Evolutionary conservation across 2,888 invertebrate species (phyloP).

Genomic region (Harpalus rufipes): DNA sequence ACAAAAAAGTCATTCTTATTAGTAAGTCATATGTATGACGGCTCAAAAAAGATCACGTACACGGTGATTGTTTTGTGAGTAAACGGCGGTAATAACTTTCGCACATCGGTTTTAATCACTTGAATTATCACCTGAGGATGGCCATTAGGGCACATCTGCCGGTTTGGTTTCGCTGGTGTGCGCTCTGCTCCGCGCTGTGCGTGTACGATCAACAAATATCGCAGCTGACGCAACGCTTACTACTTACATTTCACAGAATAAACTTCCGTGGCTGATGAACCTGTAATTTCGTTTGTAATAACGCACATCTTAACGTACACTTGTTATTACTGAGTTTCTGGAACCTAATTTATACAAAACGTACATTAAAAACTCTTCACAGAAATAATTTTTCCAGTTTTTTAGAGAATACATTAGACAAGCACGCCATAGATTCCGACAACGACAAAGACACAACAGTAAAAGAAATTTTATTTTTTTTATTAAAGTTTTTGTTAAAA

Average conservation of each 20-base stretch:
- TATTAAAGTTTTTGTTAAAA: too few relatives aligned
- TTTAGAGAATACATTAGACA: conserved; percentile 62
- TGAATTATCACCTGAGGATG: conserved; percentile 27
- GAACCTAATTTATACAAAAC: conserved; percentile 67
- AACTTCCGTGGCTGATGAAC: conserved; percentile 66
- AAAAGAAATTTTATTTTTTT: too few relatives aligned
- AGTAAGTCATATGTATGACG: too few relatives aligned
- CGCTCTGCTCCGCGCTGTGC: neutral
- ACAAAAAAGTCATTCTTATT: too few relatives aligned
- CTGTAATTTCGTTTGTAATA: conserved; percentile 67
- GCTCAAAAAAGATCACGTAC: too few relatives aligned
- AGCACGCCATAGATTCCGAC: conserved; percentile 53
- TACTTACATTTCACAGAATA: conserved; percentile 55
- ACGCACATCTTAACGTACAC: conserved; percentile 69
- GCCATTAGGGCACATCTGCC: conserved; percentile 42
- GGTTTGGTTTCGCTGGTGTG: neutral
- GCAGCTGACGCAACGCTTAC: conserved; percentile 55
- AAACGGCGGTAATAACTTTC: conserved; percentile 4
- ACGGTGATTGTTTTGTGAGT: neutral
- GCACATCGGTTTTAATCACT: conserved; percentile 21
- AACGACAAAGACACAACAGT: neutral
- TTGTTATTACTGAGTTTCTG: conserved; percentile 63
- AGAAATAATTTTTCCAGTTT: conserved; percentile 65
- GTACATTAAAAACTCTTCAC: conserved; percentile 67
- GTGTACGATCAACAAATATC: conserved; percentile 41